Evolutionary conservation across 2,888 invertebrate genomes (phyloP), one percentile per base, ranked within the genome.

Genomic region (Hanleya hanleyi): DNA sequence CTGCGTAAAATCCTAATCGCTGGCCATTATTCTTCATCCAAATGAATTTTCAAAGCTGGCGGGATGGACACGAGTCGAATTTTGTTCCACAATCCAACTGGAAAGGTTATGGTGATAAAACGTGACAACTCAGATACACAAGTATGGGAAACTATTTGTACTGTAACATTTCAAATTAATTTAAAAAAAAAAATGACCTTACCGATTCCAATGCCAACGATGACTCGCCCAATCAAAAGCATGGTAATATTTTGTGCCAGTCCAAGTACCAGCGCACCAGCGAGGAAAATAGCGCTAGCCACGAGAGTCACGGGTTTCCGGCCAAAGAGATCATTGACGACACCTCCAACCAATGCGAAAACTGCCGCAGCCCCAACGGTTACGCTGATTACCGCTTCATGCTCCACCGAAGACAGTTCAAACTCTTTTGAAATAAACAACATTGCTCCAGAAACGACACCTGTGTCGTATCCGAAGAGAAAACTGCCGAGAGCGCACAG

Each of bases 391-490:
- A 92, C 87, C 9, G 89, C 70, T 78, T 92, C 91, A 74, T 92
- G 91, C 91, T 90, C 91, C 4, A 86, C 72, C 61, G 81, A 81
- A 64, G 77, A 83, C 67, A 91, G 80, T 4, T 83, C 29, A 73
- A 91, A 91, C 29, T 89, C 81, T 29, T 87, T 84, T 69, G 86
- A 84, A 69, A 80, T 74, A 12, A 84, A 69, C n/a, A 91, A 77
- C 85, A 91, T 88, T 1, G 92, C 91, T 5, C 91, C 91, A 0
- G 92, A 92, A 2, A 92, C 91, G 33, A 92, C 91, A 18, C 92
- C 92, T 0, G 92, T 92, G 80, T 92, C 92, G 81, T 93, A 92
- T 15, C 92, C 92, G 82, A 92, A 92, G 6, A 92, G 85, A 74
- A 91, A 91, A 0, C 91, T 91, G 9, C 91, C 92, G 38, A 83